Base-by-base conservation (phyloP, 2,888 invertebrate species). In the Chrysomela aeneicollis region DNA sequence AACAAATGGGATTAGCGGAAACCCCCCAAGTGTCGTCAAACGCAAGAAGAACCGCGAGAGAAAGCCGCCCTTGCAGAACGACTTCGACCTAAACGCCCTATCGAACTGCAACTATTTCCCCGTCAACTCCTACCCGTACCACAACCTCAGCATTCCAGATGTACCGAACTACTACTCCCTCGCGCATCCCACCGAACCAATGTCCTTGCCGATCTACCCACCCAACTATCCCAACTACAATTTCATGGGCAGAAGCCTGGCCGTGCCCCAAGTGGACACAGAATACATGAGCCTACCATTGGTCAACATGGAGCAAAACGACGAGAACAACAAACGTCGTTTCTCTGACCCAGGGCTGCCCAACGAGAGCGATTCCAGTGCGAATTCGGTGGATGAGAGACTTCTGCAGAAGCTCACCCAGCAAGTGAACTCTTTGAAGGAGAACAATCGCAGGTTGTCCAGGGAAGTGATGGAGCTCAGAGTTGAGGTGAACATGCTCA, bases 391-490 rank as follows among this genome's bases (percentile, higher is more conserved):
- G 69, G 89, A 88, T 52, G 87, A 86, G 69, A 84, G 87, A 70
- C 79, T 90, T 52, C 81, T 90, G 50, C 83, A 87, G 54, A 88
- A 89, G 64, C 84, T 93, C 32, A 86, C 91, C 69, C 91, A 92
- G 75, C 92, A 93, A 84, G 90, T 93, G 71, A 85, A 87, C 75
- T 81, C 88, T 60, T 79, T 93, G 73, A 91, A 91, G 78, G 88
- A 90, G 73, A 86, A 87, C 63, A 92, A 93, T 82, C 87, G 89
- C 73, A 90, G 90, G 84, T 86, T 93, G 77, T 90, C 87, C 76
- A 88, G 89, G 79, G 92, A 92, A 79, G 85, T 93, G 73, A 87
- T 88, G 76, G 90, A 92, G 75, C 88, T 91, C 63, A 90, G 89
- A 85, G 88, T 90, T 85, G 85, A 86, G 73, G 72, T 86, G 67